Conservation (phyloP, 2,888 invertebrate species). For the Noctua comes region DNA sequence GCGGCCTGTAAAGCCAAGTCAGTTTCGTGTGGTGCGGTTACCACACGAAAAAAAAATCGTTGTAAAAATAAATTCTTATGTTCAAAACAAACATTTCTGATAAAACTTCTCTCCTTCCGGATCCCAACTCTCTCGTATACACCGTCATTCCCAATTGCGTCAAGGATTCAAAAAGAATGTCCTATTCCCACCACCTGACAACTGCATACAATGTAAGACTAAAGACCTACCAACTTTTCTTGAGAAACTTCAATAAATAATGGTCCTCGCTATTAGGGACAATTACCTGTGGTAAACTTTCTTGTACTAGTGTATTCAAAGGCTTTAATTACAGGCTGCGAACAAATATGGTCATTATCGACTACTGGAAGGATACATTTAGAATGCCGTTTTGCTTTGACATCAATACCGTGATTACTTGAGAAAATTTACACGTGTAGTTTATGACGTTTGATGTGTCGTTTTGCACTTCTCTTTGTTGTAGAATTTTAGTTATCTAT, state of each 20-base stretch:
- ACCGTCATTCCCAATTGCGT: not conserved
- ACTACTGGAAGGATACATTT: constrained; percentile 32
- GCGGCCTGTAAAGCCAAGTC: no score
- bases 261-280: constrained; percentile 39
- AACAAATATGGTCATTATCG: constrained; percentile 48
- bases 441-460: constrained; percentile 3
- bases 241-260: constrained; percentile 42
- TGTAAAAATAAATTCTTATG: not conserved
- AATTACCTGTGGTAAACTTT: constrained; percentile 49
- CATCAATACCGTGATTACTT: constrained; percentile 5
- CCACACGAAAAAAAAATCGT: no score
- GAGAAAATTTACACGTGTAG: constrained; percentile 38
- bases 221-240: constrained; percentile 19
- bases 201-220: not conserved
- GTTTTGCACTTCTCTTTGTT: not conserved
- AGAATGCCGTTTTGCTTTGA: constrained; percentile 44
- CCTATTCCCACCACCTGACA: not conserved
- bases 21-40: no score
- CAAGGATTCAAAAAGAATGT: not conserved
- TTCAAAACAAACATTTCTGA: not conserved
- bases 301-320: constrained; percentile 45
- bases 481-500: no score
- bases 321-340: constrained; percentile 51
- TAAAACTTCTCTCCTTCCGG: not conserved
- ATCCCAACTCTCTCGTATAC: no score